These are phyloP conservation scores for Phymanthus crucifer DNA, from an alignment of 92 coral and sea anemone species.

Conservation along the genomic window DNA sequence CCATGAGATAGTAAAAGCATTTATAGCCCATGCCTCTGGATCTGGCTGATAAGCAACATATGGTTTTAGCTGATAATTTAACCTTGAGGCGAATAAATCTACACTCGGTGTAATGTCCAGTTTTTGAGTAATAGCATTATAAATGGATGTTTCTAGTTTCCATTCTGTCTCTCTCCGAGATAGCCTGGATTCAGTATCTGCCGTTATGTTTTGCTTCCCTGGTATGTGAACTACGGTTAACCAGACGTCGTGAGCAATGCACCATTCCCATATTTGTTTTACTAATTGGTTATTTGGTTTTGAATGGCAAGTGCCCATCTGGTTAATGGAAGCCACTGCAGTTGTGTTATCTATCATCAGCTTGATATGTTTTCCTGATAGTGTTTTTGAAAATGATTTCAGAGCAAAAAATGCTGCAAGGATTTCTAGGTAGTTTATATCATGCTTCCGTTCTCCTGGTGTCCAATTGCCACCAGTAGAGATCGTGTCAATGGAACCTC, in stretches of 20 bases:
- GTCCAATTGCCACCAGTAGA: slow-evolving; percentile 57
- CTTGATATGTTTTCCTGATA: slow-evolving; percentile 38
- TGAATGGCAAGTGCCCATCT: slow-evolving; percentile 50
- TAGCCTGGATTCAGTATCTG: slow-evolving; percentile 45
- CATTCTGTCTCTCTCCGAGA: slow-evolving; percentile 41
- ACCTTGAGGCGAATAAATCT: neutral
- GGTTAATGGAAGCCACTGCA: slow-evolving; percentile 44
- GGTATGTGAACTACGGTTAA: slow-evolving; percentile 51
- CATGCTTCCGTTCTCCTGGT: slow-evolving; percentile 38
- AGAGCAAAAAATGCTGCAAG: no score
- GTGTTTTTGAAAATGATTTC: no score
- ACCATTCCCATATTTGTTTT: slow-evolving; percentile 51
- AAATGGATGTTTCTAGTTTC: slow-evolving; percentile 21
- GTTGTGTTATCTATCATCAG: slow-evolving; percentile 52
- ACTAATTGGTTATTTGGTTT: slow-evolving; percentile 20
- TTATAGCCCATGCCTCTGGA: neutral
- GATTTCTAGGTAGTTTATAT: neutral
- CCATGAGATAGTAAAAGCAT: neutral
- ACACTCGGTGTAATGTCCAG: neutral
- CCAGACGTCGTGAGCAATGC: slow-evolving; percentile 27
- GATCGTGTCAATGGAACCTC: slow-evolving; percentile 14
- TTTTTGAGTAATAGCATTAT: neutral
- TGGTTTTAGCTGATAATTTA: neutral
- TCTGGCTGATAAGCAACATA: neutral
- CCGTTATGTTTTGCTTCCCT: slow-evolving; percentile 41